Base-by-base conservation (phyloP, 2,113 vertebrate species). In the Notarius lentiginosus region DNA sequence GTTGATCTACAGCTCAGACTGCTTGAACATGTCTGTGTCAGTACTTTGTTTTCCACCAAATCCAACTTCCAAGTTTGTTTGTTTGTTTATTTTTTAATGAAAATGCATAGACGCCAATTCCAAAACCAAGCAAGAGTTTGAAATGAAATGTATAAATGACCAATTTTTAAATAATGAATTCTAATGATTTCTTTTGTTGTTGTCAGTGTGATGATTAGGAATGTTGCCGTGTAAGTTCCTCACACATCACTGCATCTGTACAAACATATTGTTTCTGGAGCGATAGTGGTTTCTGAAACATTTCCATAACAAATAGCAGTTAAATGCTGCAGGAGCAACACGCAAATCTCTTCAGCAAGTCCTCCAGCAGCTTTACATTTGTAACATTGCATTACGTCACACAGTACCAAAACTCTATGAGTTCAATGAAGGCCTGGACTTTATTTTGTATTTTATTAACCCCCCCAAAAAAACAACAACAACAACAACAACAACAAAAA, bases 251-350 rank as follows among this genome's bases (percentile, higher is more conserved):
- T 80, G 79, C 18, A 6, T 80, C 18, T 58, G 56, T 81, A 81
- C 34, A 79, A 58, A 58, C 77, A 79, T 34, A 17, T 27, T 79
- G 77, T 34, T 53, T 34, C 30, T 79, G 58, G 61, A 81, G 79
- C 47, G 55, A 60, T 60, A 58, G 41, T 79, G 84, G 22, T 77
- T 53, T 65, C 60, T 15, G 60, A 27, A 8, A 53, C 7, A 66
- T 77, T 79, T 85, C 58, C 73, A 66, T 53, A 85, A 79, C 61
- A 85, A 79, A 77, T 63, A 51, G 17, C 18, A 79, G 47, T 70
- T 41, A 79, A 65, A 79, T 27, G n/a, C 84, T 77, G 73, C 47
- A 63, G 24, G 47, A 85, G 17, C 14, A 4, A 17, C 22, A 76
- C 1, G 56, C n/a, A 79, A 66, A 53, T 86, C 15, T 79, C 60